These are phyloP conservation scores for Coreoperca whiteheadi DNA, from an alignment of 2,113 vertebrate genomes.

Conservation along the genomic window DNA sequence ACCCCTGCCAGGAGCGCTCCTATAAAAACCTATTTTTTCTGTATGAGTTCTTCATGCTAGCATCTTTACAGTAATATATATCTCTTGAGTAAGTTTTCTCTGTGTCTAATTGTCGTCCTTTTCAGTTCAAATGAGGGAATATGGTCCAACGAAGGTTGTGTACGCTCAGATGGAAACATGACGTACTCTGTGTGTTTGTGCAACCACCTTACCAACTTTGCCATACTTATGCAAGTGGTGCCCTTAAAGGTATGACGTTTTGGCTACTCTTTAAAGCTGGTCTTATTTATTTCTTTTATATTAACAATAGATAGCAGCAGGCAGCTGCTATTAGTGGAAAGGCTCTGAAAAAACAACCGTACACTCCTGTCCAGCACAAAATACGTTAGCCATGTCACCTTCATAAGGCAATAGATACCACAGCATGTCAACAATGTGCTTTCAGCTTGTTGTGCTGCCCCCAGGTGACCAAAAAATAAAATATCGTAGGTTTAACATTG, in stretches of 20 bases:
- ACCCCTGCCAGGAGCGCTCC: slow-evolving; percentile 37
- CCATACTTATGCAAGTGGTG: slow-evolving; percentile 98
- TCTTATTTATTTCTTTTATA: neutral
- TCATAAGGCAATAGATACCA: neutral
- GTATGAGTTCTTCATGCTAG: neutral
- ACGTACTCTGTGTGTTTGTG: slow-evolving; percentile 91
- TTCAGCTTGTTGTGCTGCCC: neutral
- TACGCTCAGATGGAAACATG: slow-evolving; percentile 87
- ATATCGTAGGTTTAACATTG: neutral
- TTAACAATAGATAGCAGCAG: neutral
- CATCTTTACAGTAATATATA: neutral
- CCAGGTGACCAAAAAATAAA: neutral
- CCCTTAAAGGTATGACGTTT: slow-evolving; percentile 90
- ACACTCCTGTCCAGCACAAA: neutral
- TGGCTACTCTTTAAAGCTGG: slow-evolving; percentile 5
- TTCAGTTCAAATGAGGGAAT: slow-evolving; percentile 87
- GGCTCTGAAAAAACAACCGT: neutral
- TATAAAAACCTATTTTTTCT: slow-evolving; percentile 8
- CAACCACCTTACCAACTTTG: slow-evolving; percentile 98
- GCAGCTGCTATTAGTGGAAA: neutral
- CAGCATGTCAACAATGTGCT: neutral
- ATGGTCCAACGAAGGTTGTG: slow-evolving; percentile 93
- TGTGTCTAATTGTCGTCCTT: slow-evolving; percentile 34
- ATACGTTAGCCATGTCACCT: neutral
- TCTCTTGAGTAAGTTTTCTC: neutral